Conservation (phyloP, 2,113 vertebrate species). For the Ageneiosus marmoratus region DNA sequence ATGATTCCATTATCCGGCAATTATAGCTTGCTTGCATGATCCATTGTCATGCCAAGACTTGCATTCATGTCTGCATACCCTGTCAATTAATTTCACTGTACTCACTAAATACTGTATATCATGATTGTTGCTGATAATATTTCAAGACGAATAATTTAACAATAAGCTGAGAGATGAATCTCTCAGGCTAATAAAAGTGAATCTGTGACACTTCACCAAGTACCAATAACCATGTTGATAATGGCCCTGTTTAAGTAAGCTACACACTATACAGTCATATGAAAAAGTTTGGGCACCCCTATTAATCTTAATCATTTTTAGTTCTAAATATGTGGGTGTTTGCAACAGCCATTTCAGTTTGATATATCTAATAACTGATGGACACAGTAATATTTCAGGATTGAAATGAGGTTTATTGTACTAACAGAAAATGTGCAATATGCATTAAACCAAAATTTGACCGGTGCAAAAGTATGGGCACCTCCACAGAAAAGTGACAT, state of each 20-base stretch:
- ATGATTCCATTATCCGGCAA: background rate
- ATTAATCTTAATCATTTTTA: too few species aligned
- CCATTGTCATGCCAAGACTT: background rate
- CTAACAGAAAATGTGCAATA: too few species aligned
- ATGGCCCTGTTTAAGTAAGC: background rate
- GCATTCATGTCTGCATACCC: background rate
- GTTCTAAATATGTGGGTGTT: too few species aligned
- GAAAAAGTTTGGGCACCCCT: too few species aligned
- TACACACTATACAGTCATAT: too few species aligned
- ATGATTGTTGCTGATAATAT: background rate
- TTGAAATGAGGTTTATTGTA: too few species aligned
- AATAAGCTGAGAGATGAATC: background rate
- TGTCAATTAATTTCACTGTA: background rate
- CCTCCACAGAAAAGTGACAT: too few species aligned
- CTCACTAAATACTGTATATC: background rate
- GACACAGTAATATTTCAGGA: too few species aligned
- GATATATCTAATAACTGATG: too few species aligned
- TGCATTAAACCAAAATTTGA: too few species aligned
- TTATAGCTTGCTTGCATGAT: background rate
- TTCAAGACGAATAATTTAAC: background rate
- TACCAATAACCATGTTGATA: background rate
- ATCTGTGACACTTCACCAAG: background rate
- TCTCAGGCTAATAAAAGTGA: background rate
- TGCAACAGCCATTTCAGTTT: too few species aligned
- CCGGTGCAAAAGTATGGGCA: too few species aligned